Percentiles rank a stretch among this genome's conserved stretches.
Conservation (phyloP, 2,797 vertebrate genomes). For the Ataeniobius toweri region DNA sequence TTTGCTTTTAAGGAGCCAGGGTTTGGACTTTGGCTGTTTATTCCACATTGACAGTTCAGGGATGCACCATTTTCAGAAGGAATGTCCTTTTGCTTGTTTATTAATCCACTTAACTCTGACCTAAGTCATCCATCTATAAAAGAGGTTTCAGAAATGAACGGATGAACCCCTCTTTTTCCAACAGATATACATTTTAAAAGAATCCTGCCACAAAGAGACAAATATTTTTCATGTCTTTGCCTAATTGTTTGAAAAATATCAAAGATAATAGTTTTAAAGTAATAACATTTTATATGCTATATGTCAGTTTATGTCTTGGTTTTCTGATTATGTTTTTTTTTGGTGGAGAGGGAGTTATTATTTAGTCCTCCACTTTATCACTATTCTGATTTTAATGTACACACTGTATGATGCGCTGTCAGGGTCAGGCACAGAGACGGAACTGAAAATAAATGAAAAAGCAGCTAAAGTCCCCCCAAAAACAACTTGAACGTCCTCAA, state of each 20-base stretch:
- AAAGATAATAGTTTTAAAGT: background rate
- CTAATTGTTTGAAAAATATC: background rate
- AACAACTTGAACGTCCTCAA: too few species aligned
- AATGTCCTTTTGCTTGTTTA: background rate
- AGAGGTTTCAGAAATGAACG: background rate
- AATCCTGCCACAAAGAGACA: background rate
- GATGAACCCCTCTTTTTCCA: background rate
- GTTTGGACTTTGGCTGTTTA: background rate
- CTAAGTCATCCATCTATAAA: background rate
- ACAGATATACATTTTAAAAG: background rate
- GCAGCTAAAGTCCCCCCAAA: too few species aligned
- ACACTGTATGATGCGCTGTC: background rate
- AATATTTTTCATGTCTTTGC: background rate
- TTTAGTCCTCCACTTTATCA: background rate
- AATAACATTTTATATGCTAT: too few species aligned
- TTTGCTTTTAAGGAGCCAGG: background rate
- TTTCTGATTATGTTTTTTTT: too few species aligned
- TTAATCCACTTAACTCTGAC: background rate
- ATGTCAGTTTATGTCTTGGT: too few species aligned
- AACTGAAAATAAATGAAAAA: background rate
- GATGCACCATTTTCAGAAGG: background rate
- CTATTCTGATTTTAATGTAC: background rate
- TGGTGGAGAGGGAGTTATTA: too few species aligned
- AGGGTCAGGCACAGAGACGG: background rate
- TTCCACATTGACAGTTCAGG: background rate